These are phyloP conservation scores for Sinonovacula constricta DNA, from an alignment of 1,140 invertebrate species.

Conservation along the genomic window DNA sequence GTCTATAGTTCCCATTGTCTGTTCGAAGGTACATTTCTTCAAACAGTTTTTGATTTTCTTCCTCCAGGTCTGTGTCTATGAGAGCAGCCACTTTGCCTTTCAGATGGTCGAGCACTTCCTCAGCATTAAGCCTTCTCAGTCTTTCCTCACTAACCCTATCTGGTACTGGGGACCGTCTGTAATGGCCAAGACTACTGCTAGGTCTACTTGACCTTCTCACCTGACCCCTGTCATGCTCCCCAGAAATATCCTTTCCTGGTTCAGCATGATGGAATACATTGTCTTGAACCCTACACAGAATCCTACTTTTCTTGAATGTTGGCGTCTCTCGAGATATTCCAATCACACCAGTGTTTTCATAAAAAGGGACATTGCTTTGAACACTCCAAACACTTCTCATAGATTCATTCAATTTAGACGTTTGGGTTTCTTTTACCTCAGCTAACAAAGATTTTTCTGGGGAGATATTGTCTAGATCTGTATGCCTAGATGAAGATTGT, in stretches of 20 bases:
- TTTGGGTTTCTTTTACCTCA: constrained; percentile 44
- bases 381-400: constrained; percentile 50
- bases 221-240: constrained; percentile 14
- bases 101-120: not conserved
- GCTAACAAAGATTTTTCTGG: not conserved
- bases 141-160: constrained; percentile 13
- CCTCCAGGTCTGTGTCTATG: too few relatives aligned
- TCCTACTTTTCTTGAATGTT: constrained; percentile 16
- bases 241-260: too few relatives aligned
- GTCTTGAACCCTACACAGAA: not conserved
- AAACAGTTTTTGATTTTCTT: not conserved
- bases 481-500: too few relatives aligned
- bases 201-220: too few relatives aligned
- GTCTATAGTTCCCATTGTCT: constrained; percentile 20
- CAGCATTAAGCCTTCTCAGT: not conserved
- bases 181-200: not conserved
- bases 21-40: not conserved
- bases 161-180: constrained; percentile 1
- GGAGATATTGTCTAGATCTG: too few relatives aligned
- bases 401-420: constrained; percentile 29
- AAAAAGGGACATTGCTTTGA: constrained; percentile 48
- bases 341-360: constrained; percentile 14
- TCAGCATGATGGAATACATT: too few relatives aligned
- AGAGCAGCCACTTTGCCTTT: not conserved
- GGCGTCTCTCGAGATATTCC: constrained; percentile 16